These are phyloP conservation scores for Acleris emargana DNA, from an alignment of 2,888 invertebrate species.

Conservation along the genomic window DNA sequence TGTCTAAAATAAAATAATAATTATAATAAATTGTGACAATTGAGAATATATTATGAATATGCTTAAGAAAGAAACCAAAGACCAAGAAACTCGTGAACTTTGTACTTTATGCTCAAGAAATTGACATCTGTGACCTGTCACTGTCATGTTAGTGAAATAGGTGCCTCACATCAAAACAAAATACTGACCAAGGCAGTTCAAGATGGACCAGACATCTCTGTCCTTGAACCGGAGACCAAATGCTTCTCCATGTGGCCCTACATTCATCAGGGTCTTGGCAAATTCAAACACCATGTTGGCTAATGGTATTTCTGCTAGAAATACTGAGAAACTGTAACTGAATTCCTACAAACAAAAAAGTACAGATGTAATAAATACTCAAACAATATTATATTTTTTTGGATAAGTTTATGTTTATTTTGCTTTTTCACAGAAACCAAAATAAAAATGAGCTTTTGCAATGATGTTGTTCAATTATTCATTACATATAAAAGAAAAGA, in stretches of 20 bases:
- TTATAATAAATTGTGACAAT: no score
- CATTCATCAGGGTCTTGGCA: slow-evolving; percentile 58
- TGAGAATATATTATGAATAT: no score
- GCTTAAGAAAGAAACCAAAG: no score
- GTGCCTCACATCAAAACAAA: neutral
- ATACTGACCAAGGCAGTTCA: slow-evolving; percentile 71
- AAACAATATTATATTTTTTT: neutral
- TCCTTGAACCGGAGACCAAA: slow-evolving; percentile 64
- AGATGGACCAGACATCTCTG: slow-evolving; percentile 76
- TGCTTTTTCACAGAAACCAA: no score
- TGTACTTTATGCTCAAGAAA: no score
- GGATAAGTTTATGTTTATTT: no score
- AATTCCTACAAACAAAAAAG: slow-evolving; percentile 67
- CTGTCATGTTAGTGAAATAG: neutral
- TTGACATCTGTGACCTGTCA: no score
- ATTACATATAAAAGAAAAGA: no score
- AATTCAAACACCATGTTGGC: slow-evolving; percentile 79
- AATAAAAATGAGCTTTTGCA: no score
- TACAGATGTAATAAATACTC: neutral
- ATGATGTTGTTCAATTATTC: no score
- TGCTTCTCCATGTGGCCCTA: slow-evolving; percentile 46
- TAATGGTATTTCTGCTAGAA: slow-evolving; percentile 84
- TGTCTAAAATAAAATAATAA: no score
- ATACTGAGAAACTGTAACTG: slow-evolving; percentile 84
- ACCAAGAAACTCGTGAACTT: no score